phyloP scores from a whole-genome alignment of 2,797 vertebrate species.

The Rhincodon typus region DNA sequence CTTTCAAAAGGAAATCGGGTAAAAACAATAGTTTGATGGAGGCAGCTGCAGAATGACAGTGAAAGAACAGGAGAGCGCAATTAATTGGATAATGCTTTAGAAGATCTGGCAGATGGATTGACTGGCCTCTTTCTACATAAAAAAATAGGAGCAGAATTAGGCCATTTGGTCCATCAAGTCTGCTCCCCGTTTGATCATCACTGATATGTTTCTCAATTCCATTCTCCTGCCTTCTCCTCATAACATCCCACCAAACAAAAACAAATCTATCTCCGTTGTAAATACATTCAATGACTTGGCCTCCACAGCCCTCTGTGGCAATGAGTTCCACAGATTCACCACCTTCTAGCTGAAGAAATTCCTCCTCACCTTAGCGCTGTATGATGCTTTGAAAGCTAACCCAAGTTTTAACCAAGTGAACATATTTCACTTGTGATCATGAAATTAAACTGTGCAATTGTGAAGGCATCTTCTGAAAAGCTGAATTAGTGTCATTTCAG shows the following conservation, averaged over 20 bases:
- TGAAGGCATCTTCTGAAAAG: not conserved
- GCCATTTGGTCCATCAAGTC: too few species aligned
- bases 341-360: too few species aligned
- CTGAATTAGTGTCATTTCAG: not conserved
- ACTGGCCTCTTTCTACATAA: not conserved
- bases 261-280: too few species aligned
- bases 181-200: too few species aligned
- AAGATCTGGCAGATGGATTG: not conserved
- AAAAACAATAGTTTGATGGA: not conserved
- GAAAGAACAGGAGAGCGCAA: not conserved
- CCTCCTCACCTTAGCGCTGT: not conserved
- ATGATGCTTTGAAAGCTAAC: not conserved
- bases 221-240: too few species aligned
- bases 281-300: too few species aligned
- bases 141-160: too few species aligned
- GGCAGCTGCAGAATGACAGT: not conserved
- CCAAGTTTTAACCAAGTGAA: not conserved
- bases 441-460: not conserved
- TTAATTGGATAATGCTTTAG: not conserved
- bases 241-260: too few species aligned
- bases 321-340: too few species aligned
- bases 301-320: too few species aligned
- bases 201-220: too few species aligned
- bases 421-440: not conserved
- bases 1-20: too few species aligned